These are phyloP conservation scores for Cheirogaleus major DNA, from an alignment of 2,797 vertebrate species.

Conservation along the genomic window DNA sequence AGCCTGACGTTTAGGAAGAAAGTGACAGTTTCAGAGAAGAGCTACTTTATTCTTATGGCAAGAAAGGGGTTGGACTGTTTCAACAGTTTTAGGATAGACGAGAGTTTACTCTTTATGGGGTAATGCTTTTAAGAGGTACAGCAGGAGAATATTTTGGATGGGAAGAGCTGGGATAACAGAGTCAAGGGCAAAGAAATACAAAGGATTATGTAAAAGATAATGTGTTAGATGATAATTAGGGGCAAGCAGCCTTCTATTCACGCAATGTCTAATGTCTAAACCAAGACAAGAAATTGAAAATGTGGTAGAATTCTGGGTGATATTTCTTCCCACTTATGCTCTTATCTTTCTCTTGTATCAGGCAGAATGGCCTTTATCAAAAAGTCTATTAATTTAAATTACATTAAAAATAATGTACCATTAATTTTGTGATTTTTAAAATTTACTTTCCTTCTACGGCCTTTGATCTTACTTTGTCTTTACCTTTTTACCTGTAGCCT, in stretches of 20 bases:
- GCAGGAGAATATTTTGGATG: neutral
- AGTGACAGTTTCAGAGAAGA: neutral
- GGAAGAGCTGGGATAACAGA: neutral
- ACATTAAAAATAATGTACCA: neutral
- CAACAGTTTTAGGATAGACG: neutral
- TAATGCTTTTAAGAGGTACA: neutral
- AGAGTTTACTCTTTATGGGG: neutral
- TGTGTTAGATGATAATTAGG: neutral
- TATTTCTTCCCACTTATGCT: neutral
- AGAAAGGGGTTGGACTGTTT: neutral
- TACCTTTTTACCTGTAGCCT: neutral
- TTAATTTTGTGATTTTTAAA: neutral
- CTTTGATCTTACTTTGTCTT: constrained; percentile 34
- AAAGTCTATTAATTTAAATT: neutral
- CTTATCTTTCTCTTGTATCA: neutral
- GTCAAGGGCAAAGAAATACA: neutral
- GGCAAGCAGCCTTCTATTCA: neutral
- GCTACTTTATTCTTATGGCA: neutral
- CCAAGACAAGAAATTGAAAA: neutral
- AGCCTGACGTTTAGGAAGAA: neutral
- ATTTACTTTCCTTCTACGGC: neutral
- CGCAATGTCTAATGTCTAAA: neutral
- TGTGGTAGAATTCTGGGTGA: neutral
- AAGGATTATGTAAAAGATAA: neutral
- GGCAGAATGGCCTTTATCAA: no score